Conservation (phyloP, 2,888 invertebrate species). For the Malthinus flaveolus region DNA sequence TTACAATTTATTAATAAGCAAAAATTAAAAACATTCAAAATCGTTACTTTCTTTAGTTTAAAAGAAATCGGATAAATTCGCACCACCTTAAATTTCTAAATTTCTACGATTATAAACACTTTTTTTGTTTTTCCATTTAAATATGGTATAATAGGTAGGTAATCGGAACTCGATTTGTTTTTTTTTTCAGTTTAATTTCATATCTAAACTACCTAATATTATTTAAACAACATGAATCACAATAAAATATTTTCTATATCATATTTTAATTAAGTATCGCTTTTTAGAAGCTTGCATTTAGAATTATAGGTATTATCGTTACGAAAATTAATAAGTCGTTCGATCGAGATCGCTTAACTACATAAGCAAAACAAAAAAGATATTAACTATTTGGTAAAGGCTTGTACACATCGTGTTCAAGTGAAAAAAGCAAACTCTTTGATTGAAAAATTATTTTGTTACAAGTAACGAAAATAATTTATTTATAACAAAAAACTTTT, state of each 20-base stretch:
- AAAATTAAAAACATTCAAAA: not conserved
- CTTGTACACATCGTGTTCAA: too few species aligned
- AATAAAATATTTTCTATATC: constrained; percentile 19
- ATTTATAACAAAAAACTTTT: too few species aligned
- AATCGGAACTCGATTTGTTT: not conserved
- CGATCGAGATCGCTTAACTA: too few species aligned
- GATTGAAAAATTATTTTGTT: too few species aligned
- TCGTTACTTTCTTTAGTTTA: not conserved
- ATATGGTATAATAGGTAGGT: constrained; percentile 8
- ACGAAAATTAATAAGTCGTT: too few species aligned
- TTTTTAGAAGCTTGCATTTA: not conserved
- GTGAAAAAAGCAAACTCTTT: too few species aligned
- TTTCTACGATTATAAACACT: constrained; percentile 10
- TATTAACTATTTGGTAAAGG: too few species aligned
- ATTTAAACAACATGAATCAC: constrained; percentile 24
- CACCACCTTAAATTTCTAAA: not conserved
- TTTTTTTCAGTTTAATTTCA: constrained; percentile 23
- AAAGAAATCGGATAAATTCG: not conserved
- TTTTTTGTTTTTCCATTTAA: constrained; percentile 6
- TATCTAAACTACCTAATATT: constrained; percentile 33
- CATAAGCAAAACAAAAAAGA: too few species aligned
- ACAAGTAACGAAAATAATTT: too few species aligned
- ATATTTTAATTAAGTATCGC: constrained; percentile 6
- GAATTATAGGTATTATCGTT: not conserved
- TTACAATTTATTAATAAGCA: not conserved